phyloP scores from a whole-genome alignment of 2,888 invertebrate genomes.

The Hipparchia semele region DNA sequence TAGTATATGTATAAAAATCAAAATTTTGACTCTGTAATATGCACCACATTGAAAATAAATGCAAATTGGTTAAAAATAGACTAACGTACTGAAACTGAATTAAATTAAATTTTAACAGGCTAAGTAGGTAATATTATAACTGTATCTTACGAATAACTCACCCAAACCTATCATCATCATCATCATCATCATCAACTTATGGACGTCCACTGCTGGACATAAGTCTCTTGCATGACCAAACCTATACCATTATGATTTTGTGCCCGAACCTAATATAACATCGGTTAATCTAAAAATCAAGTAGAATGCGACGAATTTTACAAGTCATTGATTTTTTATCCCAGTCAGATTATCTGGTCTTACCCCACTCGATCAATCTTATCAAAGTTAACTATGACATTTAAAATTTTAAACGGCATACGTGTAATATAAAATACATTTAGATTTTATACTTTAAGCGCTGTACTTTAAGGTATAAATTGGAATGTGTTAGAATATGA shows the following conservation, averaged over 20 bases:
- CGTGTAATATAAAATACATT: not conserved
- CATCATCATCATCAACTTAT: too few species aligned
- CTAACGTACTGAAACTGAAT: too few species aligned
- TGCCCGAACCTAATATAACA: constrained; percentile 42
- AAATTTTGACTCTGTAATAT: too few species aligned
- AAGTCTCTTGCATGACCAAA: too few species aligned
- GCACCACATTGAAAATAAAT: too few species aligned
- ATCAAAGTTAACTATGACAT: constrained; percentile 67
- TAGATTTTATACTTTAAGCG: constrained; percentile 43
- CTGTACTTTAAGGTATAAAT: constrained; percentile 29
- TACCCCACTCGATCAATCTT: constrained; percentile 83
- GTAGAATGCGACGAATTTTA: constrained; percentile 80
- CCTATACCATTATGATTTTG: too few species aligned
- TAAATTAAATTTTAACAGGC: too few species aligned
- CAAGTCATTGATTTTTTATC: constrained; percentile 80
- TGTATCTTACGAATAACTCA: too few species aligned
- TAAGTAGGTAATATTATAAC: too few species aligned
- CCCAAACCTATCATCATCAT: not conserved
- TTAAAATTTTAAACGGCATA: constrained; percentile 48
- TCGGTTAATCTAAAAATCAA: constrained; percentile 57
- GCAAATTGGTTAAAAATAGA: too few species aligned
- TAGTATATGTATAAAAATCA: too few species aligned
- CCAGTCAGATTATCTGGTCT: constrained; percentile 76
- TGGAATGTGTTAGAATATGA: constrained; percentile 46
- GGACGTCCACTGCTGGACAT: too few species aligned